Evolutionary conservation across 2,888 invertebrate species (phyloP).

Genomic region (Aquatica leii): DNA sequence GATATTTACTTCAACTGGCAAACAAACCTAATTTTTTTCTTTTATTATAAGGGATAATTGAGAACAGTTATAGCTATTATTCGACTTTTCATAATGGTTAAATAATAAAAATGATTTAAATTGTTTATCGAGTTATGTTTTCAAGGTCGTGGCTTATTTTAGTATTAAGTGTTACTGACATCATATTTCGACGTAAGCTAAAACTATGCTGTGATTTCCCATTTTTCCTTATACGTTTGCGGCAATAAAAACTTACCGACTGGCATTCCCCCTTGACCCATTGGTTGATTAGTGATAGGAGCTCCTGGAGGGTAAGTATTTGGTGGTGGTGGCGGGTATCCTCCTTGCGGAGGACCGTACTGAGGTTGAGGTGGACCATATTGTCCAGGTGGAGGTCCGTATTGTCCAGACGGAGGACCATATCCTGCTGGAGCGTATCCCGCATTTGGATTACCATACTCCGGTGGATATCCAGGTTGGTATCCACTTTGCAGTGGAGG

Average conservation of each 20-base stretch:
- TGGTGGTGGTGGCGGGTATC: slow-evolving; percentile 44
- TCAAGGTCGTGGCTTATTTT: too few species aligned
- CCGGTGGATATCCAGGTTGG: slow-evolving; percentile 39
- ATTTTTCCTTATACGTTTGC: slow-evolving; percentile 37
- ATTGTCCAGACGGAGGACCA: slow-evolving; percentile 48
- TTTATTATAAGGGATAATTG: too few species aligned
- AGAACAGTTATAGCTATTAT: too few species aligned
- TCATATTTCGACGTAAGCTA: too few species aligned
- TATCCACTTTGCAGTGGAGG: slow-evolving; percentile 42
- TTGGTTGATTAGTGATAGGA: slow-evolving; percentile 52
- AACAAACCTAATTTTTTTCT: too few species aligned
- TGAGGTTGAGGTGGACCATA: slow-evolving; percentile 40
- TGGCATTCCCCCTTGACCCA: slow-evolving; percentile 38
- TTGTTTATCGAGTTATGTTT: too few species aligned
- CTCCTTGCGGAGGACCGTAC: slow-evolving; percentile 53
- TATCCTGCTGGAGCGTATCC: slow-evolving; percentile 20
- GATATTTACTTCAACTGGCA: too few species aligned
- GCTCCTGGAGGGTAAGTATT: slow-evolving; percentile 69
- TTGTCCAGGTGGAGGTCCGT: slow-evolving; percentile 28
- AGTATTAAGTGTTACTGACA: too few species aligned
- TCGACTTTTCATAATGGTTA: too few species aligned
- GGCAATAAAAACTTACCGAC: slow-evolving; percentile 14
- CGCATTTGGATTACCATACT: neutral
- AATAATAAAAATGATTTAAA: too few species aligned
- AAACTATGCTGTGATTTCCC: slow-evolving; percentile 13